phyloP scores from a whole-genome alignment of 2,797 vertebrate species.

The Scolopax bukidnonensis region DNA sequence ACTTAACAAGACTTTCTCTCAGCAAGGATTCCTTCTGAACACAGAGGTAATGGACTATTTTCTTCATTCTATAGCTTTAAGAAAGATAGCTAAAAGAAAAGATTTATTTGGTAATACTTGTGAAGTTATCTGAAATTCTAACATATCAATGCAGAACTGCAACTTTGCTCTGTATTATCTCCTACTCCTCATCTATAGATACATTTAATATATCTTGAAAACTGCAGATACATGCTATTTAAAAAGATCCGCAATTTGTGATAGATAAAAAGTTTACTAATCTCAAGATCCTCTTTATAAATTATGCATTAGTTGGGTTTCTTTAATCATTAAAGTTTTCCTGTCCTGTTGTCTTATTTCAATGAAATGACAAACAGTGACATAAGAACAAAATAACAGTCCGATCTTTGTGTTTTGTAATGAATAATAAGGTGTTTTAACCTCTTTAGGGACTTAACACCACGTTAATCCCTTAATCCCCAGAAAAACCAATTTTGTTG shows the following conservation, averaged over 20 bases:
- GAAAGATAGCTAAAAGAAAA: neutral
- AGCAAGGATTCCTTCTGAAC: neutral
- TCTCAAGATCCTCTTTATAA: conserved; percentile 34
- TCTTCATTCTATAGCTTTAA: neutral
- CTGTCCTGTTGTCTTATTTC: conserved; percentile 13
- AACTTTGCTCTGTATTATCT: neutral
- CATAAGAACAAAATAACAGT: conserved; percentile 69
- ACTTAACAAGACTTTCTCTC: neutral
- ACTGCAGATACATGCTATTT: neutral
- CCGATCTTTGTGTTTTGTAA: conserved; percentile 89
- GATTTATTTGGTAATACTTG: neutral
- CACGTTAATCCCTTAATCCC: conserved; percentile 96
- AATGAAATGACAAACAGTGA: conserved; percentile 63
- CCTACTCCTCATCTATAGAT: neutral
- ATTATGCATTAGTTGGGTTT: neutral
- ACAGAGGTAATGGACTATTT: neutral
- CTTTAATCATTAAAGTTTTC: neutral
- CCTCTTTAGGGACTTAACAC: conserved; percentile 94
- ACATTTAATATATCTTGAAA: neutral
- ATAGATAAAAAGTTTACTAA: neutral
- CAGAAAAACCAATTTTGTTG: conserved; percentile 93
- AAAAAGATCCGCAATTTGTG: neutral
- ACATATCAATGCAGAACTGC: neutral
- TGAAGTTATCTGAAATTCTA: conserved; percentile 1
- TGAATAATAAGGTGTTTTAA: conserved; percentile 94